These are phyloP conservation scores for Tetropium fuscum DNA, from an alignment of 2,888 invertebrate species.

Conservation along the genomic window DNA sequence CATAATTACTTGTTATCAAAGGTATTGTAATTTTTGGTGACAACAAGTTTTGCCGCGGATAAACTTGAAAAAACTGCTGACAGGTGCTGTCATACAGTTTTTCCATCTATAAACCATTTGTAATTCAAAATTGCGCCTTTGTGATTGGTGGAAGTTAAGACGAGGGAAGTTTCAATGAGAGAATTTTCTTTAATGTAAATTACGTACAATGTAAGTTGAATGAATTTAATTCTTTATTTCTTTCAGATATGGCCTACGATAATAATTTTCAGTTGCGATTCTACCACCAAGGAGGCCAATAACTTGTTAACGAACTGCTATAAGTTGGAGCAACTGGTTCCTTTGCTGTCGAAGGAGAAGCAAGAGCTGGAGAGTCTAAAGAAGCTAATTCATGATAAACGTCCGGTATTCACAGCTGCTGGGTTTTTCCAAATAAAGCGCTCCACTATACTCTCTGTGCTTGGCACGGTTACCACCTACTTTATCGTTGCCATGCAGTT, in stretches of 20 bases:
- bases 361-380: not conserved
- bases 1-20: too few relatives aligned
- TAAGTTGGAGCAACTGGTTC: not conserved
- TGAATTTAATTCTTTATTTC: not conserved
- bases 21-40: too few relatives aligned
- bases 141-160: too few relatives aligned
- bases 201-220: too few relatives aligned
- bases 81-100: too few relatives aligned
- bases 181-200: too few relatives aligned
- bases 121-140: too few relatives aligned
- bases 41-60: too few relatives aligned
- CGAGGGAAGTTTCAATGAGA: too few relatives aligned
- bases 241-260: not conserved
- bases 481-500: constrained; percentile 3
- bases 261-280: not conserved
- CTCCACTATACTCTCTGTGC: not conserved
- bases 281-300: not conserved
- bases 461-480: not conserved
- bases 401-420: not conserved
- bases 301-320: not conserved
- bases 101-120: too few relatives aligned
- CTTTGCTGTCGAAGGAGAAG: not conserved
- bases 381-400: not conserved
- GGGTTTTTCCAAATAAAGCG: constrained; percentile 4
- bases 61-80: too few relatives aligned